These are phyloP conservation scores for Pseudopodoces humilis DNA, from an alignment of 2,113 vertebrate species.

Conservation along the genomic window DNA sequence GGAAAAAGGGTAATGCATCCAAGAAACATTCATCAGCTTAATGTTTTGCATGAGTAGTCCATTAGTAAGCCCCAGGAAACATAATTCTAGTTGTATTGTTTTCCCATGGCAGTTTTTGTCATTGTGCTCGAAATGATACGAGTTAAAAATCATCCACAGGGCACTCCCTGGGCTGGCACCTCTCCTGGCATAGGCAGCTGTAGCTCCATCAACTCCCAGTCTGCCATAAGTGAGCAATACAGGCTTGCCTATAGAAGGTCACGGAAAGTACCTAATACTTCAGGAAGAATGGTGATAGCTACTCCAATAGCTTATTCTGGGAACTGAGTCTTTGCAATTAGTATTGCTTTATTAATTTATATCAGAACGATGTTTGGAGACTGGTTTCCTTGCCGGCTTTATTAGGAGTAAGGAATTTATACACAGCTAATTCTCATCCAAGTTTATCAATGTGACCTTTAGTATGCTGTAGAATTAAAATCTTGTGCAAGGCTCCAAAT, in stretches of 20 bases:
- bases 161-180: not conserved
- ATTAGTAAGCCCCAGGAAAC: constrained; percentile 44
- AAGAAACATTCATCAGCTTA: constrained; percentile 37
- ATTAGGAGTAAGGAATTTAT: not conserved
- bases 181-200: not conserved
- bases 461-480: not conserved
- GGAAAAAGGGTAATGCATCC: constrained; percentile 17
- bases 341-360: not conserved
- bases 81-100: not conserved
- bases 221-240: not conserved
- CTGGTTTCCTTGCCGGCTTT: not conserved
- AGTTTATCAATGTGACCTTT: not conserved
- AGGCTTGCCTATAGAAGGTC: not conserved
- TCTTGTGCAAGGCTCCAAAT: not conserved
- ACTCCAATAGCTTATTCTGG: not conserved
- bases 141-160: not conserved
- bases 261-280: not conserved
- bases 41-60: constrained; percentile 20
- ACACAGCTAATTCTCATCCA: not conserved
- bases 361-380: not conserved
- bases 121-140: not conserved
- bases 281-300: not conserved
- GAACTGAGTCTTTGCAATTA: not conserved
- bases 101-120: constrained; percentile 30
- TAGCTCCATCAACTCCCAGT: not conserved